phyloP scores from a whole-genome alignment of 2,797 vertebrate species.

The Enteromius thamalakanensis region DNA sequence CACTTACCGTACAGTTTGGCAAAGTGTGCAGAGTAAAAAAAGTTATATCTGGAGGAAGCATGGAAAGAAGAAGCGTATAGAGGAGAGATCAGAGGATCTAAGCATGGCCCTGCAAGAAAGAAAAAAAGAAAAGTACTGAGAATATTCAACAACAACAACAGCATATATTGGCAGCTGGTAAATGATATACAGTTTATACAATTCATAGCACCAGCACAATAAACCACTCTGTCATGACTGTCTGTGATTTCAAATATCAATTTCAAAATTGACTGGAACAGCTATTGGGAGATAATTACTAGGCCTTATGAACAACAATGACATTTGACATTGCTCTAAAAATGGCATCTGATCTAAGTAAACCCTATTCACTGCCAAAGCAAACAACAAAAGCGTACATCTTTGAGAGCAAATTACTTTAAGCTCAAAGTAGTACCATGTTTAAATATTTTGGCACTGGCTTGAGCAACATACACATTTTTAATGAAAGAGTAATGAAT shows the following conservation, averaged over 20 bases:
- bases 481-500: not conserved
- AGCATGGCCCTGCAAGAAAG: slow-evolving; percentile 64
- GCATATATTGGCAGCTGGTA: not conserved
- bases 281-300: not conserved
- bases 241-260: not conserved
- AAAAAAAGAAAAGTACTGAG: slow-evolving; percentile 14
- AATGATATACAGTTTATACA: not conserved
- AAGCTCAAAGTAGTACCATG: not conserved
- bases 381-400: not conserved
- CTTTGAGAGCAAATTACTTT: not conserved
- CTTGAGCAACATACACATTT: not conserved
- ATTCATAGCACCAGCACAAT: not conserved
- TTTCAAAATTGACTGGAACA: not conserved
- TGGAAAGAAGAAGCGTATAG: slow-evolving; percentile 91
- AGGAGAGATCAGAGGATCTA: slow-evolving; percentile 87
- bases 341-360: not conserved
- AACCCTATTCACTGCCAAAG: not conserved
- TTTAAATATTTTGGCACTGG: not conserved
- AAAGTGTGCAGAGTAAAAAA: slow-evolving; percentile 90
- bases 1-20: slow-evolving; percentile 92
- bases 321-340: not conserved
- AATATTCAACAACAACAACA: not conserved
- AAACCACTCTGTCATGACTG: not conserved
- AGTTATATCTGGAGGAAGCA: slow-evolving; percentile 92
- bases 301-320: slow-evolving; percentile 1